Conservation (phyloP, 2,888 invertebrate species). For the Pyrrhosoma nymphula region DNA sequence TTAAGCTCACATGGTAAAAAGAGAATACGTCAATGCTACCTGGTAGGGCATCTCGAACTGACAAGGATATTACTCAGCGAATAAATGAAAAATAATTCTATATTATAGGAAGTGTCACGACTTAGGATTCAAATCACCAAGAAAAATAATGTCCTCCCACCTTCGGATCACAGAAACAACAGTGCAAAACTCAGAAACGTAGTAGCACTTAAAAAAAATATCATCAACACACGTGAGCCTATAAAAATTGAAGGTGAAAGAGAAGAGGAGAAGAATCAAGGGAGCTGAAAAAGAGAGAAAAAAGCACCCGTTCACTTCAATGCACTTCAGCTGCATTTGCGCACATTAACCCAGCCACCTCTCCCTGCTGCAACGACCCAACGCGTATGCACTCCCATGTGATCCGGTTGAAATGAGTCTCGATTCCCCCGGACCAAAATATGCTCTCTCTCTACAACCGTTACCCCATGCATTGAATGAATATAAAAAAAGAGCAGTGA, state of each 20-base stretch:
- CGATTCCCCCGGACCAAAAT: background rate
- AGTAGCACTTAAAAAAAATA: too few species aligned
- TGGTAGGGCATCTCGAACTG: too few species aligned
- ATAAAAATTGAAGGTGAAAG: background rate
- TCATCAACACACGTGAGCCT: too few species aligned
- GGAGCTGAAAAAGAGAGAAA: background rate
- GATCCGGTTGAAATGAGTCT: background rate
- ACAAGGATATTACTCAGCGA: too few species aligned
- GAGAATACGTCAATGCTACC: too few species aligned
- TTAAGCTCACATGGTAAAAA: too few species aligned
- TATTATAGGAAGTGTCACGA: too few species aligned
- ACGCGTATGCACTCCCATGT: background rate
- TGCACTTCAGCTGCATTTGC: background rate
- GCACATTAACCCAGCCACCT: background rate
- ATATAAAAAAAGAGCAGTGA: background rate
- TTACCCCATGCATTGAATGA: background rate
- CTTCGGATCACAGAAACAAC: too few species aligned
- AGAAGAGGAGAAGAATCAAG: background rate
- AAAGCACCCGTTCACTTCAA: background rate
- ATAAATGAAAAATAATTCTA: too few species aligned
- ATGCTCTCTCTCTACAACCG: background rate
- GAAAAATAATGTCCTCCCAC: too few species aligned
- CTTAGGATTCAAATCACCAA: too few species aligned
- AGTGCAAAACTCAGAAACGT: too few species aligned
- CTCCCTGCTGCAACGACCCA: background rate